Evolutionary conservation across 2,888 invertebrate species (phyloP), one percentile per base, ranked within the genome.

Genomic region (Conus canariensis): DNA sequence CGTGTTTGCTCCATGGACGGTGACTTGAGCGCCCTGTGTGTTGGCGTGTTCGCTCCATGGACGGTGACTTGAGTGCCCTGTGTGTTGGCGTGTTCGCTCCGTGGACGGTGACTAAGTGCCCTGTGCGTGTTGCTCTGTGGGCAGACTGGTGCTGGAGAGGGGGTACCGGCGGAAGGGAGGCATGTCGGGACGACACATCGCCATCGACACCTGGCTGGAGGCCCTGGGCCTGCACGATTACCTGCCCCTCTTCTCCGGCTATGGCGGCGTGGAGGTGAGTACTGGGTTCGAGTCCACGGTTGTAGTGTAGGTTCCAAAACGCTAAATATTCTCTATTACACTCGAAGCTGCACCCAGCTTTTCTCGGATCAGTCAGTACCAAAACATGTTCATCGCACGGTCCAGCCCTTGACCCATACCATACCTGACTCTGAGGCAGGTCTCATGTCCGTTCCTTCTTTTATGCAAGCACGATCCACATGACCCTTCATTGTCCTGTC

Each of bases 161-260:
- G 90, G 91, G 45, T 93, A 93, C 87, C 92, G 93, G 60, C 92
- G 93, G 90, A 92, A 93, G 90, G 91, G 91, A 90, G 90, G 70
- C 77, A 94, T 94, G 94, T 93, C 94, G 10, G 91, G 91, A 10
- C 93, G 94, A 83, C 95, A 95, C 90, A 94, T 95, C 85, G 93
- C 95, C 64, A 93, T 96, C 80, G 92, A 91, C 45, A 94, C 93
- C 89, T 98, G 97, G 97, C 96, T 97, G 87, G 97, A 97, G 91
- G 96, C 97, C 64, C 96, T 97, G 87, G 97, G 97, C 67, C 95
- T 97, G 93, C 96, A 96, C 90, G 97, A 97, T 93, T 97, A 97
- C 95, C 96, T 96, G 91, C 94, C 95, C 14, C 92, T 96, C 90
- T 97, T 97, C 94, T 93, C 95, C 60, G 95, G 96, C 87, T 97